A percentile compares a stretch with the other conserved stretches of the same genome.
phyloP scores from a whole-genome alignment of 2,113 vertebrate species.

The Embiotoca jacksoni region DNA sequence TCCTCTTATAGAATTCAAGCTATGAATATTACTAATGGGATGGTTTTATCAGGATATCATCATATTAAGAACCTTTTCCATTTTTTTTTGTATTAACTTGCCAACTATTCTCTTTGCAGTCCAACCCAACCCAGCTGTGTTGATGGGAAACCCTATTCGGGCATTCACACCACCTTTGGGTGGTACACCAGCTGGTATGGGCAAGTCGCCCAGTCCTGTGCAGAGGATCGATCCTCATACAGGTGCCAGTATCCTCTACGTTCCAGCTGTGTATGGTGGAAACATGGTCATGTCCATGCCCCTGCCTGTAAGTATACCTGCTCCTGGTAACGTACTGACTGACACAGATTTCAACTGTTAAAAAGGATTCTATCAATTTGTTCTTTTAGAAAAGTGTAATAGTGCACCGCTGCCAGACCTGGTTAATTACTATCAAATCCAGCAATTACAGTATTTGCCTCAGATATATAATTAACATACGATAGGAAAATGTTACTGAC shows the following conservation, averaged over 20 bases:
- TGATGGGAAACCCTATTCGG: slow-evolving; percentile 97
- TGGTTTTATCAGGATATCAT: too few species aligned
- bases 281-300: slow-evolving; percentile 99
- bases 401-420: background rate
- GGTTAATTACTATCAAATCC: too few species aligned
- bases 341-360: background rate
- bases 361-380: background rate
- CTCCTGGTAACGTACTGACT: background rate
- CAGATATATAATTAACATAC: background rate
- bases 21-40: too few species aligned
- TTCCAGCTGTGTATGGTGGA: slow-evolving; percentile 98
- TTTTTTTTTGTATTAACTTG: slow-evolving; percentile 41
- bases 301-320: slow-evolving; percentile 89
- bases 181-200: slow-evolving; percentile 88
- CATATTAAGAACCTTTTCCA: background rate
- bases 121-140: slow-evolving; percentile 93
- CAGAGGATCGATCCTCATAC: slow-evolving; percentile 98
- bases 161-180: slow-evolving; percentile 95
- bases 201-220: slow-evolving; percentile 98
- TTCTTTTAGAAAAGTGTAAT: background rate
- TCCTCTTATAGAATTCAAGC: background rate
- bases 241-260: slow-evolving; percentile 97
- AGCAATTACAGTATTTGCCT: too few species aligned
- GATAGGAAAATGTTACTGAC: background rate
- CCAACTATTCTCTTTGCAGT: slow-evolving; percentile 81